A percentile compares a stretch with the other conserved stretches of the same genome.
Evolutionary conservation across 2,113 vertebrate genomes (phyloP).

Genomic region (Nyctibius bracteatus): DNA sequence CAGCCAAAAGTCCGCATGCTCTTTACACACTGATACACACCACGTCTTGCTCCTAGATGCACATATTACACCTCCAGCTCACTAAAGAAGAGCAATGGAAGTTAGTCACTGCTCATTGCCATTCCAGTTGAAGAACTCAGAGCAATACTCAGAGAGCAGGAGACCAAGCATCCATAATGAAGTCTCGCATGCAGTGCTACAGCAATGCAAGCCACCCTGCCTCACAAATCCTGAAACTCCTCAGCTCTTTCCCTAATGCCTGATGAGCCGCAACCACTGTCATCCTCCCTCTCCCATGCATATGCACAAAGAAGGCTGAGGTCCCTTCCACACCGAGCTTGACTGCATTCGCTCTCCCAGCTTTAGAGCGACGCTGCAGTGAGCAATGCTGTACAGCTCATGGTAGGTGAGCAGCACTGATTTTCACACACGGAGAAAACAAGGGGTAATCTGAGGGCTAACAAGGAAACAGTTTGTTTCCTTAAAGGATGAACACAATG

Average conservation of each 20-base stretch:
- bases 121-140: not conserved
- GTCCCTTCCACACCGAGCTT: not conserved
- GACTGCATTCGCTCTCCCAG: accelerated
- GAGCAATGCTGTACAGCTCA: not conserved
- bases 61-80: not conserved
- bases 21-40: not conserved
- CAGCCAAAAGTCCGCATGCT: not conserved
- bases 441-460: not conserved
- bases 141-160: not conserved
- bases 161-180: not conserved
- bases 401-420: not conserved
- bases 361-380: not conserved
- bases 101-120: not conserved
- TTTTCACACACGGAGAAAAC: not conserved
- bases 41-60: not conserved
- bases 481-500: not conserved
- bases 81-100: not conserved
- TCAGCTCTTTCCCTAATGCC: not conserved
- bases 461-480: not conserved
- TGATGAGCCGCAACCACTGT: not conserved
- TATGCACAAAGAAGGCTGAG: accelerated
- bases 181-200: not conserved
- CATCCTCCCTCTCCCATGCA: not conserved
- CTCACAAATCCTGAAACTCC: not conserved
- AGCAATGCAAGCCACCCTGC: not conserved